Evolutionary conservation across 2,888 invertebrate genomes (phyloP).

Genomic region (Thera obeliscata): DNA sequence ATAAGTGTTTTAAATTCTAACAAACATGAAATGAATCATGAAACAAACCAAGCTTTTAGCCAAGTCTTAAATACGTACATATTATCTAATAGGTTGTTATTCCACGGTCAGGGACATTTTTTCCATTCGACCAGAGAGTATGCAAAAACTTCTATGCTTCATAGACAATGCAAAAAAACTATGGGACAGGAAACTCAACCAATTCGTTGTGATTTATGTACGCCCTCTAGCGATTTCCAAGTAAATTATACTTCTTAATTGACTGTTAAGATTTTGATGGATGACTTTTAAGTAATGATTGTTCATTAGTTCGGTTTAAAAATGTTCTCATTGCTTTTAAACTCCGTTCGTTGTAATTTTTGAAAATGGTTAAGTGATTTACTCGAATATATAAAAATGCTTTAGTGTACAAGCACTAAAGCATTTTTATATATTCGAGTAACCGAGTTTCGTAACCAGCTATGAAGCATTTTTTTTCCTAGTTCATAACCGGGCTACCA

Average conservation of each 20-base stretch:
- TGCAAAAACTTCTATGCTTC: constrained; percentile 29
- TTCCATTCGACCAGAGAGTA: constrained; percentile 15
- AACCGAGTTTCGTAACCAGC: no score
- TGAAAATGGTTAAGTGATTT: not conserved
- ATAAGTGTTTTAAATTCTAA: not conserved
- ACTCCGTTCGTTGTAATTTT: not conserved
- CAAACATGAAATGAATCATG: not conserved
- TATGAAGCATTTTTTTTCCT: no score
- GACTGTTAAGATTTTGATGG: constrained; percentile 47
- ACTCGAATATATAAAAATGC: not conserved
- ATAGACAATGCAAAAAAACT: constrained; percentile 42
- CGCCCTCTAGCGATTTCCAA: constrained; percentile 44
- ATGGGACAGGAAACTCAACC: constrained; percentile 47
- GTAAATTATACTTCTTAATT: constrained; percentile 52
- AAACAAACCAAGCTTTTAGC: not conserved
- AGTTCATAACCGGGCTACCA: no score
- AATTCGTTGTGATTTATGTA: constrained; percentile 48
- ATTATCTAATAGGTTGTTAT: not conserved
- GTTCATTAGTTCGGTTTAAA: constrained; percentile 18
- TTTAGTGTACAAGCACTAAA: no score
- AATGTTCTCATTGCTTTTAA: constrained; percentile 4
- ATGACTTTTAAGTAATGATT: constrained; percentile 35
- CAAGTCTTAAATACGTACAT: not conserved
- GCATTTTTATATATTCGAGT: no score
- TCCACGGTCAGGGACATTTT: constrained; percentile 19